Percentiles rank a stretch among this genome's conserved stretches.
Conservation (phyloP, 2,113 vertebrate genomes). For the Taxidea taxus region DNA sequence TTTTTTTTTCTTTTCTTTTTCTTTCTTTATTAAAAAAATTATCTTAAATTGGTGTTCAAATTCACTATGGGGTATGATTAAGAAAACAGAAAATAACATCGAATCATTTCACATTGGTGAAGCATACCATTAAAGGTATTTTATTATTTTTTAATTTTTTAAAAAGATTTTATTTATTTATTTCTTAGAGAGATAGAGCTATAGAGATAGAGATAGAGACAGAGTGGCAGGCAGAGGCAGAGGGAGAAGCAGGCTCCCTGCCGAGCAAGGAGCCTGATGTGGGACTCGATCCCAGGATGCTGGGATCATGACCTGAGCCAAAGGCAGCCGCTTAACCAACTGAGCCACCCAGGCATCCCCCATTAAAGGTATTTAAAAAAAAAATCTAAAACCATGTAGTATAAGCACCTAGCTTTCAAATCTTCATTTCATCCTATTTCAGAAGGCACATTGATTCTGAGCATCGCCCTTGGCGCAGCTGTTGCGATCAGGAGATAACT, state of each 20-base stretch:
- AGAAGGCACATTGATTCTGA: conserved; percentile 60
- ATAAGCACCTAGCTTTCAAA: conserved; percentile 50
- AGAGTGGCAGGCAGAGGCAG: no score
- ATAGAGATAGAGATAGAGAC: no score
- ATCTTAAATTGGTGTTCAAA: conserved; percentile 3
- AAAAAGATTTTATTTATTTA: no score
- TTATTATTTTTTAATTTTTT: no score
- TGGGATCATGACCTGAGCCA: no score
- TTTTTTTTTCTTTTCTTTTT: background rate
- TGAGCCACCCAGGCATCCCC: no score
- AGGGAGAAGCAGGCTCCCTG: no score
- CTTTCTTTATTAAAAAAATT: background rate
- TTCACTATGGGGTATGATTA: conserved; percentile 26
- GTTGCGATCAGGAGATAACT: conserved; percentile 35
- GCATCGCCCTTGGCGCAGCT: background rate
- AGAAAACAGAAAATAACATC: conserved; percentile 48
- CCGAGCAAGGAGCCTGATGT: no score
- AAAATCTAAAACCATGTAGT: conserved; percentile 15
- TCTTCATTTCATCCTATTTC: conserved; percentile 47
- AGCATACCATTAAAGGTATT: conserved; percentile 49
- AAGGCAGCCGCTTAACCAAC: no score
- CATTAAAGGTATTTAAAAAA: background rate
- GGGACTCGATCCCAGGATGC: no score
- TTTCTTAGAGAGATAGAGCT: no score
- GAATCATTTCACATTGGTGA: conserved; percentile 33